Conservation (phyloP, 37 sponge, comb jelly and placozoan genomes). For the Geodia barretti region DNA sequence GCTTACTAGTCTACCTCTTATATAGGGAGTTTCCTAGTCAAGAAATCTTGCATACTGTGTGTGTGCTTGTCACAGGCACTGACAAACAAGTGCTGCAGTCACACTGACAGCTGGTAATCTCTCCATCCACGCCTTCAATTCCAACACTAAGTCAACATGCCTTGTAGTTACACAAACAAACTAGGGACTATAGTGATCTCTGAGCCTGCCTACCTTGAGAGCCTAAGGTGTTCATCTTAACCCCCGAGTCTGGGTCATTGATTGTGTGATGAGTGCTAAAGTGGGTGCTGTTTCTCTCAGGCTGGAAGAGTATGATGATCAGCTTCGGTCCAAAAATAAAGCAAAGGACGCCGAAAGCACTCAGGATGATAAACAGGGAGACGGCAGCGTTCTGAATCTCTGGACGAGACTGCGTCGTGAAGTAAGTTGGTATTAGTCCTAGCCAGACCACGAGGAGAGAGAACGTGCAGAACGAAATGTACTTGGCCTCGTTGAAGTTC, state of each 20-base stretch:
- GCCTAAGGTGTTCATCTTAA: neutral
- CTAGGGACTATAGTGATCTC: neutral
- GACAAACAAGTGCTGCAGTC: too few species aligned
- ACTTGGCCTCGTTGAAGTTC: conserved; percentile 81
- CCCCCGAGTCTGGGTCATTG: neutral
- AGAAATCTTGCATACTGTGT: too few species aligned
- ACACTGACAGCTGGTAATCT: too few species aligned
- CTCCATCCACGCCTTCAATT: too few species aligned
- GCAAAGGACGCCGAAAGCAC: conserved; percentile 44
- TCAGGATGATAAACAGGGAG: conserved; percentile 47
- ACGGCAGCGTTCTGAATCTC: conserved; percentile 48
- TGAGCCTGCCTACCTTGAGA: neutral
- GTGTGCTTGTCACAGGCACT: too few species aligned
- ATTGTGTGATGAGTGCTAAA: neutral
- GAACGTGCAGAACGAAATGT: conserved; percentile 65
- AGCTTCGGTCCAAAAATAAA: conserved; percentile 62
- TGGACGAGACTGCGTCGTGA: conserved; percentile 27
- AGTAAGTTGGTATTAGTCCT: conserved; percentile 45
- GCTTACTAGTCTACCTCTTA: too few species aligned
- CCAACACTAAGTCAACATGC: neutral
- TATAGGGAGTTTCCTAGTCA: too few species aligned
- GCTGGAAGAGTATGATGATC: conserved; percentile 58
- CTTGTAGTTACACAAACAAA: neutral
- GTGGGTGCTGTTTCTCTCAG: conserved; percentile 19
- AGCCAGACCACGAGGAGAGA: conserved; percentile 65